Evolutionary conservation across 2,888 invertebrate species (phyloP).

Genomic region (Opisthograptis luteolata): DNA sequence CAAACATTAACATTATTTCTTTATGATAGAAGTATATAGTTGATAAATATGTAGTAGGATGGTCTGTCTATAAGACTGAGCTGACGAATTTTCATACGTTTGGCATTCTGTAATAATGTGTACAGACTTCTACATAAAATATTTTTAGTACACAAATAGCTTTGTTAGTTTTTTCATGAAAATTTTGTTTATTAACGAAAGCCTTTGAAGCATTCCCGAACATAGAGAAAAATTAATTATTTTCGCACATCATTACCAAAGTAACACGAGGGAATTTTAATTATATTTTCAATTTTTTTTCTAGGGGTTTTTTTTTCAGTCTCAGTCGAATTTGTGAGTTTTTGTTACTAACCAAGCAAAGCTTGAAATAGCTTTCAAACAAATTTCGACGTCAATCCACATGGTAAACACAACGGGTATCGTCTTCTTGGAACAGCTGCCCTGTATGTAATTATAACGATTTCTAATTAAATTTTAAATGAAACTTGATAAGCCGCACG

Average conservation of each 20-base stretch:
- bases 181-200: conserved; percentile 4
- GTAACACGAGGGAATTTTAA: conserved; percentile 1
- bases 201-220: conserved; percentile 13
- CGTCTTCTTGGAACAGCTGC: conserved; percentile 23
- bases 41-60: too few relatives aligned
- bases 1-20: too few relatives aligned
- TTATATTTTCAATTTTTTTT: background rate
- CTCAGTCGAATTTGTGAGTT: too few relatives aligned
- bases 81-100: too few relatives aligned
- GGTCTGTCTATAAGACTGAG: too few relatives aligned
- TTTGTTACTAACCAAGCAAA: too few relatives aligned
- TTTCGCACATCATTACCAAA: conserved; percentile 18
- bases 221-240: conserved; percentile 32
- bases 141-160: too few relatives aligned
- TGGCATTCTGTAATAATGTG: too few relatives aligned
- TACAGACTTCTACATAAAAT: too few relatives aligned
- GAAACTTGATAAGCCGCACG: conserved; percentile 7
- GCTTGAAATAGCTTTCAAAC: too few relatives aligned
- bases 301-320: too few relatives aligned
- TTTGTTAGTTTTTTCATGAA: background rate
- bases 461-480: conserved; percentile 33
- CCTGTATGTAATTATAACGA: conserved; percentile 31
- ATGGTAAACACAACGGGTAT: conserved; percentile 25
- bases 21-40: too few relatives aligned
- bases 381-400: conserved; percentile 20